Evolutionary conservation across 2,797 vertebrate genomes (phyloP).

Genomic region (Lophius americanus): DNA sequence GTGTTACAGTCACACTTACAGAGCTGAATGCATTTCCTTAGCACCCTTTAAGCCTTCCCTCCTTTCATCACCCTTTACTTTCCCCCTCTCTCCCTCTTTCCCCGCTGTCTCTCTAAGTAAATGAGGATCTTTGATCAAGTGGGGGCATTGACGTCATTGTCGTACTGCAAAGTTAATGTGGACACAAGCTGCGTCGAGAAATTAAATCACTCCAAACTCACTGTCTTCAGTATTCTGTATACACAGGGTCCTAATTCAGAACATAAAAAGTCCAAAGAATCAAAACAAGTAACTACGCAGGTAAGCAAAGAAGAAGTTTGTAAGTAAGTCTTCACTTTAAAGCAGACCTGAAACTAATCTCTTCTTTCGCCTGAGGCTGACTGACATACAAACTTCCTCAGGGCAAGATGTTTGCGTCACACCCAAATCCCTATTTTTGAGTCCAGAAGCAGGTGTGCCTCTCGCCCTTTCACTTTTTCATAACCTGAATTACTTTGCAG

Average conservation of each 20-base stretch:
- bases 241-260: conserved; percentile 15
- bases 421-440: conserved; percentile 20
- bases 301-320: conserved; percentile 1
- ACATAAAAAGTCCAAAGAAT: conserved; percentile 7
- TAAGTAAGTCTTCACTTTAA: conserved; percentile 29
- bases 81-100: conserved; percentile 7
- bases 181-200: conserved; percentile 38
- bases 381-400: conserved; percentile 42
- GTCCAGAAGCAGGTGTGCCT: conserved; percentile 19
- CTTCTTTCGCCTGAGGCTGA: conserved; percentile 32
- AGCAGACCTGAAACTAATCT: conserved; percentile 49
- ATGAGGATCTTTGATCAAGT: conserved; percentile 65
- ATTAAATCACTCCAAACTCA: conserved; percentile 50
- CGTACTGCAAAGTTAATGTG: conserved; percentile 49
- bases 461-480: conserved; percentile 45
- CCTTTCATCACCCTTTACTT: conserved; percentile 14
- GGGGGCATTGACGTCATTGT: conserved; percentile 57
- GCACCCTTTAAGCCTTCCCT: conserved; percentile 15
- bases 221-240: not conserved
- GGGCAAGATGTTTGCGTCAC: conserved; percentile 42
- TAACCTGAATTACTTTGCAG: conserved; percentile 53
- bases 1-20: conserved; percentile 45
- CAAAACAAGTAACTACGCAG: conserved; percentile 12
- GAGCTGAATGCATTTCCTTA: conserved; percentile 54
- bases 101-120: conserved; percentile 53